These are phyloP conservation scores for Zootoca vivipara DNA, from an alignment of 2,113 vertebrate genomes.

Conservation along the genomic window DNA sequence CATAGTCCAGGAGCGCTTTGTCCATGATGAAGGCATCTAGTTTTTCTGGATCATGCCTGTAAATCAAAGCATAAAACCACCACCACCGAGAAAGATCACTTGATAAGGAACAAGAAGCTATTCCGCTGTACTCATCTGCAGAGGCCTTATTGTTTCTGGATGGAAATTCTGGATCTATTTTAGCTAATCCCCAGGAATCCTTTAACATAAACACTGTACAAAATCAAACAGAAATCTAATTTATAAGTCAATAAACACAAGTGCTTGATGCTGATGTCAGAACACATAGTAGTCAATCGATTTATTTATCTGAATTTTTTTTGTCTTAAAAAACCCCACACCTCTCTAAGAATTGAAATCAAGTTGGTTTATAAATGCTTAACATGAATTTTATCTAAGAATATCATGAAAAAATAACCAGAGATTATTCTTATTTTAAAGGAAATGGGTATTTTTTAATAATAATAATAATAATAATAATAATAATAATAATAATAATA, in stretches of 20 bases:
- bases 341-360: neutral
- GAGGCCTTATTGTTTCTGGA: neutral
- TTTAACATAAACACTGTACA: neutral
- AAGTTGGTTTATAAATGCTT: neutral
- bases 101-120: neutral
- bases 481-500: too few species aligned
- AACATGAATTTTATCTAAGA: neutral
- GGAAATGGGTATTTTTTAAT: neutral
- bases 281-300: neutral
- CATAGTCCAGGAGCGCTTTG: conserved; percentile 98
- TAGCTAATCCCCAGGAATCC: neutral
- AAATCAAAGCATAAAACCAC: conserved; percentile 59
- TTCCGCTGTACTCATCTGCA: neutral
- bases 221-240: conserved; percentile 8
- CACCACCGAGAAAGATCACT: conserved; percentile 39
- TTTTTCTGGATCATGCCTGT: conserved; percentile 93
- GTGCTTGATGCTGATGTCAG: neutral
- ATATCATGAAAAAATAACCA: neutral
- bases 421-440: neutral
- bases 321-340: neutral
- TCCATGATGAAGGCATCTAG: conserved; percentile 99
- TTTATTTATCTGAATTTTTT: neutral
- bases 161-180: conserved; percentile 3
- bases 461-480: too few species aligned
- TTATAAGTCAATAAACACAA: neutral